Percentiles rank a stretch among this genome's conserved stretches.
phyloP scores from a whole-genome alignment of 2,797 vertebrate species.

The Paedocypris micromegethes region DNA sequence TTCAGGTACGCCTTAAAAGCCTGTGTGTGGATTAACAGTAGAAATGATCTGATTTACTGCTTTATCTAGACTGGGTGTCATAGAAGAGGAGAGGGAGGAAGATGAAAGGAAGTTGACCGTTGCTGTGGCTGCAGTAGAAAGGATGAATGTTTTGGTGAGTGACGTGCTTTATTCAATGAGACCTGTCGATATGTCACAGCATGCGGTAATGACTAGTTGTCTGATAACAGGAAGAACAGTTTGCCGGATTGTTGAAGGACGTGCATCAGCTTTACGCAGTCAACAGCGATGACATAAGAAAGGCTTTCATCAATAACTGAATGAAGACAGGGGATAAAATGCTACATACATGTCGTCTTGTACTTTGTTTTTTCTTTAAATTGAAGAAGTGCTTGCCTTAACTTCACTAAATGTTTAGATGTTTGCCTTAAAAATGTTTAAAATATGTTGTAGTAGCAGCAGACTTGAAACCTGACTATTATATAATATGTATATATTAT shows the following conservation, averaged over 20 bases:
- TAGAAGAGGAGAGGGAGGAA: conserved; percentile 75
- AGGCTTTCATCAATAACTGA: conserved; percentile 45
- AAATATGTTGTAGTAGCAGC: no score
- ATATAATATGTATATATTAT: no score
- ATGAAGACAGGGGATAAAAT: neutral
- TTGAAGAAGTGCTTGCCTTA: no score
- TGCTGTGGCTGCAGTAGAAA: conserved; percentile 66
- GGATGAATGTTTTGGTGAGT: conserved; percentile 71
- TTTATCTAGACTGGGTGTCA: conserved; percentile 66
- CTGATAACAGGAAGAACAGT: conserved; percentile 70
- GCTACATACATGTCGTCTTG: no score
- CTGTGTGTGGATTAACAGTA: neutral
- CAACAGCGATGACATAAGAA: conserved; percentile 41
- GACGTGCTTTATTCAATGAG: neutral
- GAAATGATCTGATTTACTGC: conserved; percentile 1
- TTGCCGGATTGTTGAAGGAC: conserved; percentile 63
- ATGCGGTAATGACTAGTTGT: conserved; percentile 22
- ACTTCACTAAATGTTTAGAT: no score
- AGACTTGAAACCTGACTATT: no score
- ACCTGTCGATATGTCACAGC: neutral
- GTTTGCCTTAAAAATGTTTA: no score
- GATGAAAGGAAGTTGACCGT: conserved; percentile 67
- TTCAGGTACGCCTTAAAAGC: conserved; percentile 64
- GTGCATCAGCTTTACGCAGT: conserved; percentile 54
- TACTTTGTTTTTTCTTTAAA: no score